Evolutionary conservation across 2,888 invertebrate species (phyloP), one percentile per base, ranked within the genome.

Genomic region (Protodeltote pygarga): DNA sequence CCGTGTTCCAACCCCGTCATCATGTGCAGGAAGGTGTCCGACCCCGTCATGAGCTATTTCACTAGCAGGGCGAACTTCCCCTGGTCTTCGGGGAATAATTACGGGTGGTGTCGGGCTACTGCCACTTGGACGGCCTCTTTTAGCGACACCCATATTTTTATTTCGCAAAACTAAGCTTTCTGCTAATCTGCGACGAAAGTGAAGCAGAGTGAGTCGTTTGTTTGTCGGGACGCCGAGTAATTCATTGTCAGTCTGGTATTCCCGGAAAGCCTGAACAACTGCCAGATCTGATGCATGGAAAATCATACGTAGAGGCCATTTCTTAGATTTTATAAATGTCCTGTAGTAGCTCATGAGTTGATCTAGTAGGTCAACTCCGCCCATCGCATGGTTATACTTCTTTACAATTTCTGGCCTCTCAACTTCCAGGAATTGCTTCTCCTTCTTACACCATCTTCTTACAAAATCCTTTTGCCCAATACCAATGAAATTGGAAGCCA

Each of bases 351-450:
- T 73, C 52, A 79, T 75, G 6, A 57, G 37, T 44, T 74, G 71
- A 48, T 79, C 73, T 35, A 65, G 29, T 2, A 71, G 25, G 42
- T 79, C 71, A 5, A 76, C 73, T n/a, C 71, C 75, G 13, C 73
- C 76, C 71, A 75, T 79, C 15, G 68, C 65, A 19, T 72, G 61
- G 52, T 79, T 77, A 49, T 78, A 76, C 8, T 55, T 58, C 20
- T 34, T 66, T 1, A 77, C 71, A 4, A 77, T 25, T 51, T 69
- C 59, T 11, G 75, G 75, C 2, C 68, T 48, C 33, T 62, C 52
- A 11, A 77, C 55, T 6, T 72, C 54, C 16, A 66, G 50, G 45
- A 38, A 59, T 17, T 11, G 11, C 27, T 61, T 71, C 0, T 66
- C 51, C 46, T 48, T 63, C 20, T 60, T 65, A 39, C 33, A 58